Evolutionary conservation across 2,797 vertebrate species (phyloP), one percentile per base, ranked within the genome.

Genomic region (Eulemur coronatus): DNA sequence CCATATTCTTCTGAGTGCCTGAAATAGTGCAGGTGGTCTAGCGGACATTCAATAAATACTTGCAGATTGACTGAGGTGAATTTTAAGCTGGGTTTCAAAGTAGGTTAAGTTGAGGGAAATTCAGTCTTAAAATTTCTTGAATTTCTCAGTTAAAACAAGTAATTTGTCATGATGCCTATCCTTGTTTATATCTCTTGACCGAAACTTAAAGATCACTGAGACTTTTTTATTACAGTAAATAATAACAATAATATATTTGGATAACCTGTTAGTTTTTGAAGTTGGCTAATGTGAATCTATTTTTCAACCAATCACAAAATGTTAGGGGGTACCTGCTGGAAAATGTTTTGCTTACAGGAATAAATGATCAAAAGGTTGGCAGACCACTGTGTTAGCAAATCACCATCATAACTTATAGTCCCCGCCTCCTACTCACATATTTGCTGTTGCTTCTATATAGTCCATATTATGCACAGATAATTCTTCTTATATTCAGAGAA

Each of bases 131-230:
- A 78, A 72, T 43, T 57, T 75, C 61, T 89, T 75, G 0, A 69
- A 78, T 81, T 84, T 73, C 38, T 96, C 46, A 43, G 22, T 78
- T 86, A 86, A 87, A 96, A 69, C 69, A 9, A 86, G 17, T 84
- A 46, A 63, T 76, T 65, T 85, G 30, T 65, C 13, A 46, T 76
- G 24, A 82, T 52, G 2, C 4, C 13, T 35, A 75, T 48, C 70
- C 7, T 87, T 73, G 9, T n/a, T 85, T 79, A 35, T n/a, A 48
- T 67, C 38, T 69, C 14, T 81, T 89, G 59, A 52, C 15, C 11
- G 7, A 90, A 69, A 85, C 41, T 59, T 85, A 81, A 88, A 82
- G 10, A 61, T 57, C 7, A 30, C 13, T 22, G 22, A 70, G 38
- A 28, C 7, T 28, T 55, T 41, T 3, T 57, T 17, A 46, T 46